Percentiles rank a stretch among this genome's conserved stretches.
Evolutionary conservation across 2,797 vertebrate species (phyloP).

Genomic region (Acipenser transmontanus): DNA sequence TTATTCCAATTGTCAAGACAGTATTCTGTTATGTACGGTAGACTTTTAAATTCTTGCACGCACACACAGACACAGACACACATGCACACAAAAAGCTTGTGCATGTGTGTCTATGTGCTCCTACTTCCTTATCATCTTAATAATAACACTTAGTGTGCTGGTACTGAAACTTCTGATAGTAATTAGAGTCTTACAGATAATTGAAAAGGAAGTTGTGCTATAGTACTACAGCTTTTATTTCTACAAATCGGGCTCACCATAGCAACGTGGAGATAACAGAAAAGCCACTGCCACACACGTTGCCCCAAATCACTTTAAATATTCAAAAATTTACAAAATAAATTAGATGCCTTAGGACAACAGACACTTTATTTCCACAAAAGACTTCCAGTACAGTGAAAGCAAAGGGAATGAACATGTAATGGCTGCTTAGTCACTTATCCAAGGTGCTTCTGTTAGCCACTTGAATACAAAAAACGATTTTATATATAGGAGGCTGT

Average conservation of each 20-base stretch:
- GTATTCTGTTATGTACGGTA: no score
- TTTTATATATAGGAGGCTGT: no score
- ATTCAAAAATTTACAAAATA: constrained; percentile 14
- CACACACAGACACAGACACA: no score
- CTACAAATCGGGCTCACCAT: constrained; percentile 19
- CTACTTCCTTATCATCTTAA: constrained; percentile 16
- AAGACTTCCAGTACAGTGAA: neutral
- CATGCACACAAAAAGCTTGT: no score
- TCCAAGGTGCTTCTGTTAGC: no score
- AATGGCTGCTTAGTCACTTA: no score
- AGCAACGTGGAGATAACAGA: constrained; percentile 6
- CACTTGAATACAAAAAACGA: no score
- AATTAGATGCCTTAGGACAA: neutral
- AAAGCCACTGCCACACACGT: constrained; percentile 32
- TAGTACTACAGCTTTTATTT: constrained; percentile 9
- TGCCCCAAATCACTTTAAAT: constrained; percentile 35
- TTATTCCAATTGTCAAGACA: no score
- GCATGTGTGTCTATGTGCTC: neutral
- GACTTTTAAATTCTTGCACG: no score
- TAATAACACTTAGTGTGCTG: constrained; percentile 17
- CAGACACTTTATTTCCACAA: neutral
- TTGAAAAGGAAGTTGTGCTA: constrained; percentile 29
- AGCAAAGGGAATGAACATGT: no score
- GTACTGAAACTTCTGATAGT: constrained; percentile 25
- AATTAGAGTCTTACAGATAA: constrained; percentile 49